These are phyloP conservation scores for Coptotermes formosanus DNA, from an alignment of 1,140 invertebrate genomes.

Conservation along the genomic window DNA sequence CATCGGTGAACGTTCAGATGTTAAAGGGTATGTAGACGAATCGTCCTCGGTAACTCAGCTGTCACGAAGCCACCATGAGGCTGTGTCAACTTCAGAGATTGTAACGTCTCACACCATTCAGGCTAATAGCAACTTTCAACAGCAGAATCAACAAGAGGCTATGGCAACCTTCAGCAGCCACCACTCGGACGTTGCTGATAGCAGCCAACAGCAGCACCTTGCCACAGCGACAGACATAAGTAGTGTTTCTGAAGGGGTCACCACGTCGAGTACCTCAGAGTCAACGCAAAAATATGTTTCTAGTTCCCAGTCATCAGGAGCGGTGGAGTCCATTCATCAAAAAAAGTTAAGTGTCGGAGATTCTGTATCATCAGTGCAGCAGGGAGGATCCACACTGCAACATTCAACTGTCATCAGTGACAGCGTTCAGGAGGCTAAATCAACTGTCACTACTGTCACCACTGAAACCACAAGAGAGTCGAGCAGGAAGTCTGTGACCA, in stretches of 20 bases:
- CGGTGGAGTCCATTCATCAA: neutral
- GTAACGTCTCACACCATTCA: neutral
- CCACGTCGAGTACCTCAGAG: neutral
- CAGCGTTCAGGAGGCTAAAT: neutral
- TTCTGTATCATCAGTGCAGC: neutral
- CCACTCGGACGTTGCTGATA: neutral
- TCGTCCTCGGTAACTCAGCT: neutral
- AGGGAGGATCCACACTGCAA: neutral
- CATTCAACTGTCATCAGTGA: conserved; percentile 11
- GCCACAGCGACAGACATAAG: neutral
- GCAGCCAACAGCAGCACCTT: neutral
- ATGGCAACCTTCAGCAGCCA: neutral
- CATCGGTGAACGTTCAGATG: neutral
- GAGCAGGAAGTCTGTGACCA: conserved; percentile 2
- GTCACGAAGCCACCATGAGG: neutral
- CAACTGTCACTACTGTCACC: neutral
- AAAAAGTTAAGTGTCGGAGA: neutral
- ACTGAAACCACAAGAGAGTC: neutral
- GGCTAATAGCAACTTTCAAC: neutral
- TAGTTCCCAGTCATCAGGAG: neutral
- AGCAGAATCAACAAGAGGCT: neutral
- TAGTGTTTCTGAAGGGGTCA: neutral
- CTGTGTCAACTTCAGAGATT: neutral
- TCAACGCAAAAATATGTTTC: neutral
- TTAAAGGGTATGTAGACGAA: neutral